Percentiles rank a stretch among this genome's conserved stretches.
These are phyloP conservation scores for Andrena haemorrhoa DNA, from an alignment of 2,888 invertebrate species.

Conservation along the genomic window DNA sequence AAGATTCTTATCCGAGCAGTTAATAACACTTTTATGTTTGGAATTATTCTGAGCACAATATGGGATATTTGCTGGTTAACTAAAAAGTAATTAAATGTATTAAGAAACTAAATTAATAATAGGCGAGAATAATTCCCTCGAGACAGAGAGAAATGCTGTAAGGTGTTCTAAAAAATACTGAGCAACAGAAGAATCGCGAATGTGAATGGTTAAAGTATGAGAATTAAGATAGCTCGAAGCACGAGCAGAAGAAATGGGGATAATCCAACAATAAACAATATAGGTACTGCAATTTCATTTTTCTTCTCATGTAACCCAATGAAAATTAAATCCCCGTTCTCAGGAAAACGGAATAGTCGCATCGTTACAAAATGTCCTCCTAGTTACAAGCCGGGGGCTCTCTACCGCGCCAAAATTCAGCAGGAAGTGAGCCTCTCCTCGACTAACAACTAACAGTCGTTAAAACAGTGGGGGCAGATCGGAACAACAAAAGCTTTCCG, in stretches of 20 bases:
- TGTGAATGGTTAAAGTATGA: background rate
- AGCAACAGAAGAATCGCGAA: no score
- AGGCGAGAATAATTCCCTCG: no score
- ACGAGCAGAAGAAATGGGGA: no score
- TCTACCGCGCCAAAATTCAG: background rate
- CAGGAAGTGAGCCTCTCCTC: constrained; percentile 4
- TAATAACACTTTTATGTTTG: no score
- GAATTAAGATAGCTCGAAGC: no score
- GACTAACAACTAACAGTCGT: constrained; percentile 13
- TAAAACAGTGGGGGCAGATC: constrained; percentile 1
- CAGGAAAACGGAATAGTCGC: background rate
- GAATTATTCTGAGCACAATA: no score
- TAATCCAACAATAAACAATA: no score
- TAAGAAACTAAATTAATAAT: no score
- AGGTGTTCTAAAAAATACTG: no score
- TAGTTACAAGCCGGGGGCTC: background rate
- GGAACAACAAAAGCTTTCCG: constrained; percentile 50
- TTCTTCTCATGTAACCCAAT: background rate
- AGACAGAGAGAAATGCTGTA: no score
- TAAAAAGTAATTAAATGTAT: no score
- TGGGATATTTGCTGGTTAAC: no score
- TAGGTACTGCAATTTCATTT: background rate
- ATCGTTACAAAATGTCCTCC: background rate
- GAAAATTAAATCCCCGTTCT: background rate
- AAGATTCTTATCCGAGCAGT: background rate